These are phyloP conservation scores for Schizopygopsis malacanthus DNA, from an alignment of 2,797 vertebrate species.

Conservation along the genomic window DNA sequence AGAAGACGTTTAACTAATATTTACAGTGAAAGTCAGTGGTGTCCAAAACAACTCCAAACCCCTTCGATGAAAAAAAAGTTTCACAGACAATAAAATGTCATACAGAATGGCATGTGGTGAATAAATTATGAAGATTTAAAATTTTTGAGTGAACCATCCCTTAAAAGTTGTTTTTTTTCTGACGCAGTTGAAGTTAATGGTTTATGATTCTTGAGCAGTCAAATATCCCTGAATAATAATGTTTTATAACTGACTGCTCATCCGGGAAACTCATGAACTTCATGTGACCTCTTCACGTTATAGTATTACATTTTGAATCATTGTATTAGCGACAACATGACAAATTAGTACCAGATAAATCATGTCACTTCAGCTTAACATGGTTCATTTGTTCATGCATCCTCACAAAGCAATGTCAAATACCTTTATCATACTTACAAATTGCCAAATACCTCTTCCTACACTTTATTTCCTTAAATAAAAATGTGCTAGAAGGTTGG, in stretches of 20 bases:
- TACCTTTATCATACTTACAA: conserved; percentile 3
- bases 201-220: background rate
- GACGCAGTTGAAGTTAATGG: background rate
- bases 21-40: background rate
- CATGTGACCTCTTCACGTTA: background rate
- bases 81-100: background rate
- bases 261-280: background rate
- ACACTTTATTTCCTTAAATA: background rate
- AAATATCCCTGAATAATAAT: background rate
- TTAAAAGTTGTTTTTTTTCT: background rate
- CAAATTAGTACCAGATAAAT: conserved; percentile 6
- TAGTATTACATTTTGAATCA: background rate
- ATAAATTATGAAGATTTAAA: background rate
- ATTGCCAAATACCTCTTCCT: conserved; percentile 4
- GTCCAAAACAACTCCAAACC: background rate
- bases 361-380: background rate
- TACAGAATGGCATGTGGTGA: background rate
- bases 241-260: background rate
- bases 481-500: background rate
- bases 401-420: conserved; percentile 1
- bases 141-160: background rate
- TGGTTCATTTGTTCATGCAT: background rate
- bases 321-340: background rate
- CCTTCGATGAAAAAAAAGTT: background rate
- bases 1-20: background rate